phyloP scores from a whole-genome alignment of 2,888 invertebrate species.

The Archips xylosteana region DNA sequence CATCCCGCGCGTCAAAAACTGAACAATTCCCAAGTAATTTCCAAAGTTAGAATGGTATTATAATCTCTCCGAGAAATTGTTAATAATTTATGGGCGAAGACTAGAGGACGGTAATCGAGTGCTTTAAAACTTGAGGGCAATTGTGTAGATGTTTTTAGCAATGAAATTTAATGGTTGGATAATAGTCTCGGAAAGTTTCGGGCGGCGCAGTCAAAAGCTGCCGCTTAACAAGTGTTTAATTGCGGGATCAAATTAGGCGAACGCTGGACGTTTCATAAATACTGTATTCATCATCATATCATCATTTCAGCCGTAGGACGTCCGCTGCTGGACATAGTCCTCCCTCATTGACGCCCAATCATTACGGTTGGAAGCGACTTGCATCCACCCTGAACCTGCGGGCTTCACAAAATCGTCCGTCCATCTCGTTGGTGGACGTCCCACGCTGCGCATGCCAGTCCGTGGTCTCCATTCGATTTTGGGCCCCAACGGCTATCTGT shows the following conservation, averaged over 20 bases:
- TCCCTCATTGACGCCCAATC: no score
- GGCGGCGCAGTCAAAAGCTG: slow-evolving; percentile 24
- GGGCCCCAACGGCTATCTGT: no score
- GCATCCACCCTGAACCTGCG: no score
- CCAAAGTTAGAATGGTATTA: slow-evolving; percentile 52
- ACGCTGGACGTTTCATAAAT: no score
- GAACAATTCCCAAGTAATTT: slow-evolving; percentile 50
- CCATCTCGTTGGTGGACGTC: no score
- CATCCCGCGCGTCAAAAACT: slow-evolving; percentile 41
- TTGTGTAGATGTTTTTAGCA: slow-evolving; percentile 38
- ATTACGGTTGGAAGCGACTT: no score
- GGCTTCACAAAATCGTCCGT: no score
- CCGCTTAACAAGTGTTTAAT: slow-evolving; percentile 22
- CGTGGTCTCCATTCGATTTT: no score
- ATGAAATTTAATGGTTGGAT: slow-evolving; percentile 34
- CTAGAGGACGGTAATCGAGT: slow-evolving; percentile 41
- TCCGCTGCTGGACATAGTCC: no score
- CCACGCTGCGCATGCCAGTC: no score
- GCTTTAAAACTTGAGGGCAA: slow-evolving; percentile 30
- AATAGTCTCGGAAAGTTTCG: slow-evolving; percentile 12
- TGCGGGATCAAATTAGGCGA: neutral
- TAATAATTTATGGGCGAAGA: slow-evolving; percentile 49
- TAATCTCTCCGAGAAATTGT: slow-evolving; percentile 52
- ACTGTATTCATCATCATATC: no score
- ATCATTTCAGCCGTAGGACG: no score